Conservation (phyloP, 2,113 vertebrate species). For the Halcyon senegalensis region DNA sequence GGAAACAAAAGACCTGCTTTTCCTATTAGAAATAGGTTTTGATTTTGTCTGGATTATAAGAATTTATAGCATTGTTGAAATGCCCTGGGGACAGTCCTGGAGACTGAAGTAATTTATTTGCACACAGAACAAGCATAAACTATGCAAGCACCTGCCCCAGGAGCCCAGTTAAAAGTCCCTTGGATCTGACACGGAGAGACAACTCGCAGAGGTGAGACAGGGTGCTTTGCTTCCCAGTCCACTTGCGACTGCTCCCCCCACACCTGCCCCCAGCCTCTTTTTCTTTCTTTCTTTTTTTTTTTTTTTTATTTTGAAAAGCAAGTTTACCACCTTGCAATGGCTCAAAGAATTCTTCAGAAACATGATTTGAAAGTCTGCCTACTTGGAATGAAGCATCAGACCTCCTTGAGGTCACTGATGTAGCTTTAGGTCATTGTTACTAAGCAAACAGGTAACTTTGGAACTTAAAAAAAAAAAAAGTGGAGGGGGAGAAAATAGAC, state of each 20-base stretch:
- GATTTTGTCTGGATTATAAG: slow-evolving; percentile 27
- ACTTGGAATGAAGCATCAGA: background rate
- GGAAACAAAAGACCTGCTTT: background rate
- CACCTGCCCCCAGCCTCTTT: fast-evolving
- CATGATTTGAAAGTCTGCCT: background rate
- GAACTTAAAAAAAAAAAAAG: background rate
- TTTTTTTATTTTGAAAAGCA: background rate
- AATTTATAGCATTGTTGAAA: slow-evolving; percentile 28
- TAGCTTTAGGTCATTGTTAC: background rate
- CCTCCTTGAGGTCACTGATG: background rate
- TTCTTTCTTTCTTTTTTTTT: too few relatives aligned
- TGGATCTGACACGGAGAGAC: background rate
- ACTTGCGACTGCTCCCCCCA: background rate
- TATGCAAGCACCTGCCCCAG: background rate
- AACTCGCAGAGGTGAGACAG: background rate
- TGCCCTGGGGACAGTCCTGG: background rate
- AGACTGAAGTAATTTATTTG: slow-evolving; percentile 35
- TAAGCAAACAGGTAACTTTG: background rate
- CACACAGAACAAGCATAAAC: background rate
- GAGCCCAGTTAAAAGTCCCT: background rate
- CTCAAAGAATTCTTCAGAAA: background rate
- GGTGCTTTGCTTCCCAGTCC: background rate
- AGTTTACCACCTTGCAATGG: background rate
- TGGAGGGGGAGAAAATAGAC: fast-evolving
- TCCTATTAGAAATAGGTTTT: background rate